These are phyloP conservation scores for Copidosoma floridanum DNA, from an alignment of 1,140 invertebrate genomes.

Conservation along the genomic window DNA sequence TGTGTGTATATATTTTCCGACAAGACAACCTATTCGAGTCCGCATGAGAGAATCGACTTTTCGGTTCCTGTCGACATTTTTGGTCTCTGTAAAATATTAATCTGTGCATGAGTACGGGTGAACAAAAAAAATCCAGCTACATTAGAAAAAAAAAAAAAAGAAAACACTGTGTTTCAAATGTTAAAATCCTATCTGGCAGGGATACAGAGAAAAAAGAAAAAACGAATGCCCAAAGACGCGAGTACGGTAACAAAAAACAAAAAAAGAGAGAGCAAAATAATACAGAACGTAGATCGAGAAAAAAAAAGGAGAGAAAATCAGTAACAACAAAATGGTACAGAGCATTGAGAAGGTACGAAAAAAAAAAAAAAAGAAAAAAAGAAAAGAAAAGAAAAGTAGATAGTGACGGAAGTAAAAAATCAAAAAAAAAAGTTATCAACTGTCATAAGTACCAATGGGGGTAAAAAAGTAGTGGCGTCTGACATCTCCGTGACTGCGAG, in stretches of 20 bases:
- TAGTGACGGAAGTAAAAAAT: neutral
- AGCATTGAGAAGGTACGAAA: slow-evolving; percentile 24
- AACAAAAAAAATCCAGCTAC: slow-evolving; percentile 17
- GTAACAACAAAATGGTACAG: neutral
- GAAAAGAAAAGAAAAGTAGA: neutral
- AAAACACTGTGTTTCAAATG: no score
- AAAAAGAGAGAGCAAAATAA: no score
- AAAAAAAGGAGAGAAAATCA: no score
- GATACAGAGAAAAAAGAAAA: slow-evolving; percentile 4
- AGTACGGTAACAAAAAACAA: no score
- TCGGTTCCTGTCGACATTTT: slow-evolving; percentile 22
- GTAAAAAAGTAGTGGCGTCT: slow-evolving; percentile 39
- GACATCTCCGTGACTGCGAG: slow-evolving; percentile 21
- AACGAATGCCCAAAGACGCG: no score
- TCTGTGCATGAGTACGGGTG: slow-evolving; percentile 3
- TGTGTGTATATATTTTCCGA: slow-evolving; percentile 12
- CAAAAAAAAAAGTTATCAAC: slow-evolving; percentile 38
- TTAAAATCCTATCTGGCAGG: no score
- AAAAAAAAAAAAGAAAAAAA: slow-evolving; percentile 23
- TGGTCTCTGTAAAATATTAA: no score
- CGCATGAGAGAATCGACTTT: slow-evolving; percentile 17
- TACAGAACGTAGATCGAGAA: no score
- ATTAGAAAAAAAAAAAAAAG: slow-evolving; percentile 27
- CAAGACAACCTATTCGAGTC: slow-evolving; percentile 22
- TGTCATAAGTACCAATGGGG: slow-evolving; percentile 47